Base-by-base conservation (phyloP, 1,140 invertebrate genomes). In the Aphelinus certus region DNA sequence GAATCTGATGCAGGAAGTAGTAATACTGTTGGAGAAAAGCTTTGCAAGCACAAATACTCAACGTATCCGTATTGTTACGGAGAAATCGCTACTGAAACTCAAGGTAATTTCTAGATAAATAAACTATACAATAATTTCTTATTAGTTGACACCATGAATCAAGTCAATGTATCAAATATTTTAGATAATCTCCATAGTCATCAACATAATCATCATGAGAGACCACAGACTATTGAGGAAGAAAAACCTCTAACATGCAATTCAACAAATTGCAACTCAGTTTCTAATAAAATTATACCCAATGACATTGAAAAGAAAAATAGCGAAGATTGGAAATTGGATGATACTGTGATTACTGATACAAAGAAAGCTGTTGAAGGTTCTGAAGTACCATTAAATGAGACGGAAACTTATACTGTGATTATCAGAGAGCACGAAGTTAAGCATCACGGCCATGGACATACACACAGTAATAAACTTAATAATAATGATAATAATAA, bases 361-460 rank as follows among this genome's bases (percentile, higher is more conserved):
- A 76, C 78, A 55, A 82, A 79, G 72, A 85, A 86, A 78, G 82
- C 79, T 72, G 51, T 71, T 0, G 84, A 85, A 48, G 79, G 75
- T 72, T 78, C 81, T 4, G 84, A 85, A 49, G 70, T 81, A 66
- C 79, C 89, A 71, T 78, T 88, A 76, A 89, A 90, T 61, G 89
- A 90, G 77, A 87, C 88, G 1, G 92, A 92, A 73, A 91, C 92
- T 79, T 92, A 92, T 76, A 92, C 91, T 7, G 91, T 92, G 75
- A 92, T 92, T 78, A 83, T 90, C 81, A 90, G 93, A 64, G 94
- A 95, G 79, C 93, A 95, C 79, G 93, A 94, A 72, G 92, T 91
- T n/a, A 91, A 92, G 53, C 95, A 96, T 88, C 95, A 97, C 83
- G 94, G 95, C 0, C 95, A 96, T 81, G 94, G 94, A 26, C 95